Evolutionary conservation across 1,140 invertebrate species (phyloP), one percentile per base, ranked within the genome.

Genomic region (Megalonaias nervosa): DNA sequence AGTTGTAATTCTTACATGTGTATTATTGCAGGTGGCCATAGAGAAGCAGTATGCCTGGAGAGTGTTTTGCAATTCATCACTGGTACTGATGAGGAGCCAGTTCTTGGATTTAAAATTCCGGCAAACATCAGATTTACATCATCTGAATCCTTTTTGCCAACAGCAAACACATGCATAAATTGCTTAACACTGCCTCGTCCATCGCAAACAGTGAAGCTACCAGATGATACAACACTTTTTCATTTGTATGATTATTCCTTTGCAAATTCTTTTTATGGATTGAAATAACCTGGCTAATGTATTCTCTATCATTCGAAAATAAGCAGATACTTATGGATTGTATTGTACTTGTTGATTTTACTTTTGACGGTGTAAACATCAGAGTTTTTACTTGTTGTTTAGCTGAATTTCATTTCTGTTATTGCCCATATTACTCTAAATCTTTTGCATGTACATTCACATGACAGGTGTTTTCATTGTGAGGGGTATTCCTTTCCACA

Each of bases 181-280:
- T 65, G 26, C 16, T 16, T 56, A 21, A 68, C 67, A 38, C 31
- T 68, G 38, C 67, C 67, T 48, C 21, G 67, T 15, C 23, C 48
- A 16, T 38, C 67, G 5, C 13, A n/a, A 48, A 19, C 67, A 14
- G 55, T 16, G 1, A 16, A 1, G 55, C 38, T 68, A 23, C 60
- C 19, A 23, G 19, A 19, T 9, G 60, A 62, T 6, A 38, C 5
- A 6, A 38, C 38, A 26, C 23, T 23, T 59, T 58, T 58, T 67
- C 38, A 67, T 5, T 58, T 71, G 23, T 71, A 62, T 62, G 76
- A 74, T 56, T 78, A 78, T 69, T 71, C 76, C 23, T 78, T 78
- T 73, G 48, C 71, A 67, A 74, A 74, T 31, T 62, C 38, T 12
- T 78, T 48, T 64, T 78, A 66, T 73, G 76, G 71, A 19, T 69